Conservation (phyloP, 2,113 vertebrate species). For the Mohoua ochrocephala region DNA sequence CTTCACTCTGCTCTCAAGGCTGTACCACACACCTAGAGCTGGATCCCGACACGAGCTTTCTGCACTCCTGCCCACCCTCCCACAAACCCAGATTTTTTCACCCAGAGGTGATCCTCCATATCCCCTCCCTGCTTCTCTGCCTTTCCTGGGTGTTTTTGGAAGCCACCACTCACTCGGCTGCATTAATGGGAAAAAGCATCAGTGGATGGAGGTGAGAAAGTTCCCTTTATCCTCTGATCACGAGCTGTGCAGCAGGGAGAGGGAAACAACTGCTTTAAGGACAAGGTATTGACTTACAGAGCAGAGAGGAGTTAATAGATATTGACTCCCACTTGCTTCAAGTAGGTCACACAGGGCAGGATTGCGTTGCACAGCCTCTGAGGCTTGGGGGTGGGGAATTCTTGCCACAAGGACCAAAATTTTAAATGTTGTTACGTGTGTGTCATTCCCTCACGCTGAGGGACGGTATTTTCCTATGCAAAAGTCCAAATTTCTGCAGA, state of each 20-base stretch:
- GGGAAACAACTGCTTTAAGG: background rate
- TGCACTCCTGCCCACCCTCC: too few species aligned
- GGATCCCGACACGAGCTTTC: background rate
- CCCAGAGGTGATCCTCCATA: fast-evolving
- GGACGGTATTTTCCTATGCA: background rate
- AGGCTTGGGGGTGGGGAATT: background rate
- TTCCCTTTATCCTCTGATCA: background rate
- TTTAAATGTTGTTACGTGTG: background rate
- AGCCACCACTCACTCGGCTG: background rate
- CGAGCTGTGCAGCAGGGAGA: background rate
- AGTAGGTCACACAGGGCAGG: background rate
- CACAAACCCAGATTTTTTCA: background rate
- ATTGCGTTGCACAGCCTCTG: background rate
- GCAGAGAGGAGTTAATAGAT: slow-evolving; percentile 1
- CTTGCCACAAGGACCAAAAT: background rate
- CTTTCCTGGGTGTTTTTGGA: background rate
- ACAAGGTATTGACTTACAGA: background rate
- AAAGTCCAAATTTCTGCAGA: background rate
- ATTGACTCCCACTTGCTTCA: background rate
- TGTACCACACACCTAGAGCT: background rate
- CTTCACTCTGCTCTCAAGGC: fast-evolving
- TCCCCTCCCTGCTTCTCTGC: background rate
- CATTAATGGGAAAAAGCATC: background rate
- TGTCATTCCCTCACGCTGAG: background rate
- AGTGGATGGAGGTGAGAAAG: background rate